Conservation (phyloP, 2,113 vertebrate species). For the Pteruthius melanotis region DNA sequence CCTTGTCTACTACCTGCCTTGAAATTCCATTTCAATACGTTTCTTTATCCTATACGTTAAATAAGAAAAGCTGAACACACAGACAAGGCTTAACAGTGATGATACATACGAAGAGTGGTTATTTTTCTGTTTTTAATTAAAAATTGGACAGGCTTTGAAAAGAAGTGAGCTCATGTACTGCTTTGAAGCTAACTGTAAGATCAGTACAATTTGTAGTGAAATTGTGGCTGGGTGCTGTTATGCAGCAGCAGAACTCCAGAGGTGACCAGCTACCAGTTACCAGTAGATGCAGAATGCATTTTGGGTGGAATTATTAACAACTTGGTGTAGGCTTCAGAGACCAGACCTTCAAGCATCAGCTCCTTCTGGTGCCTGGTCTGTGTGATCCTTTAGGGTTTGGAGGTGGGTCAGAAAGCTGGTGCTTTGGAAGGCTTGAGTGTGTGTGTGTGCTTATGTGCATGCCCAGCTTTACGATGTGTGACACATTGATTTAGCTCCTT, state of each 20-base stretch:
- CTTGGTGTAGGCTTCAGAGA: not conserved
- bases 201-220: not conserved
- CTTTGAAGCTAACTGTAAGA: not conserved
- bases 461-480: not conserved
- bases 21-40: not conserved
- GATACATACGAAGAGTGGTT: not conserved
- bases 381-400: not conserved
- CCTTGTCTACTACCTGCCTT: not conserved
- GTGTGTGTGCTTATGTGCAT: not conserved
- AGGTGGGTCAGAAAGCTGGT: not conserved
- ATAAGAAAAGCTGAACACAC: not conserved
- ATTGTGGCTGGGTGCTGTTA: not conserved
- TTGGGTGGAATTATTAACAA: not conserved
- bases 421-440: not conserved
- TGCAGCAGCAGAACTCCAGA: not conserved
- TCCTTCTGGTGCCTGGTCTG: not conserved
- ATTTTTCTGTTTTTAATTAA: not conserved
- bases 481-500: not conserved
- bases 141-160: not conserved
- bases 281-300: not conserved
- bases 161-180: not conserved
- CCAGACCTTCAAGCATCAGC: fast-evolving
- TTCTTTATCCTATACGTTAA: not conserved
- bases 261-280: not conserved
- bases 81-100: not conserved